phyloP scores from a whole-genome alignment of 1,140 invertebrate genomes.

The Drosophila bocki region DNA sequence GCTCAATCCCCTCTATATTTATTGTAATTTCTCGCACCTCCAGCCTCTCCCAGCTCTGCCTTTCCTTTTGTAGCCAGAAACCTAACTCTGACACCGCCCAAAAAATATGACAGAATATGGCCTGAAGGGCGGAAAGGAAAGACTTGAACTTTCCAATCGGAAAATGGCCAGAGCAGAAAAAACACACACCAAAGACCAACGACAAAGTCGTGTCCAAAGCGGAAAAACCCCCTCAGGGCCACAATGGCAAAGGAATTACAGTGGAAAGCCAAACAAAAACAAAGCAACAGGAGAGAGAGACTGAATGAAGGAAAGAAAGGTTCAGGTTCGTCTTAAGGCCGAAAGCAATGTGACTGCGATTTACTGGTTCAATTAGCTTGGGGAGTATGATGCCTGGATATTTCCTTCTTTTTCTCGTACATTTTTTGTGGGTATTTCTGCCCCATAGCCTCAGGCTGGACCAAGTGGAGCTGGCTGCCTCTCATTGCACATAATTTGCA shows the following conservation, averaged over 20 bases:
- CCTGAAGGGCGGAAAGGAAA: slow-evolving; percentile 15
- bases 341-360: slow-evolving; percentile 55
- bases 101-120: slow-evolving; percentile 39
- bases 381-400: slow-evolving; percentile 32
- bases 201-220: slow-evolving; percentile 47
- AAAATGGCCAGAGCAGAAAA: slow-evolving; percentile 7
- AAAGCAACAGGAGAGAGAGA: slow-evolving; percentile 16
- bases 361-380: slow-evolving; percentile 77
- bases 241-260: slow-evolving; percentile 24
- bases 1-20: slow-evolving; percentile 17
- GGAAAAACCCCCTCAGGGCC: slow-evolving; percentile 22
- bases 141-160: slow-evolving; percentile 52
- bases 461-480: slow-evolving; percentile 4
- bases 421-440: slow-evolving; percentile 34
- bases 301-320: slow-evolving; percentile 26
- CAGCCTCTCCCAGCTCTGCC: neutral
- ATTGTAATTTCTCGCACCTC: slow-evolving; percentile 34
- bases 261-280: slow-evolving; percentile 29
- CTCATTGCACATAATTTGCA: slow-evolving; percentile 65
- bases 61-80: slow-evolving; percentile 7
- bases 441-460: slow-evolving; percentile 53
- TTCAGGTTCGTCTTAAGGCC: slow-evolving; percentile 35
- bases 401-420: neutral
- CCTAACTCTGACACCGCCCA: slow-evolving; percentile 33
- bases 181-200: slow-evolving; percentile 15